These are phyloP conservation scores for Epistrophella euchroma DNA, from an alignment of 2,888 invertebrate species.

Conservation along the genomic window DNA sequence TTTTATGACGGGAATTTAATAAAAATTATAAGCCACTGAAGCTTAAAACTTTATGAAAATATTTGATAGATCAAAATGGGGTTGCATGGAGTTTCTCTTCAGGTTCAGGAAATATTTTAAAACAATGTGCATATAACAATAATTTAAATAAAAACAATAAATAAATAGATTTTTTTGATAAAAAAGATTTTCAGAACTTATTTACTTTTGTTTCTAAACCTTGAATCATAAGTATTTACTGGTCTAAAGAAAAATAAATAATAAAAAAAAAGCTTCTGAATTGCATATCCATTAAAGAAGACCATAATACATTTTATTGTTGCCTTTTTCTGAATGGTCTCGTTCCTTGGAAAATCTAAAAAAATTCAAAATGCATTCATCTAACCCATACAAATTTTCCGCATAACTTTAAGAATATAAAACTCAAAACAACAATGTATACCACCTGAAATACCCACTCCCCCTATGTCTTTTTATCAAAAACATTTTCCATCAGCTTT, in stretches of 20 bases:
- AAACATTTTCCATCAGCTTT: conserved; percentile 15
- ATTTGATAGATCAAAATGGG: background rate
- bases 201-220: background rate
- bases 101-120: too few species aligned
- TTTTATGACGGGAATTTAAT: background rate
- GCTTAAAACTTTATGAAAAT: background rate
- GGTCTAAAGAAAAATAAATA: background rate
- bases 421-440: conserved; percentile 11
- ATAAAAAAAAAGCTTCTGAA: background rate
- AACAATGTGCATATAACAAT: too few species aligned
- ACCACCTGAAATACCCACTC: background rate
- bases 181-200: background rate
- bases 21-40: background rate
- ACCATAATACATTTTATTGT: conserved; percentile 13
- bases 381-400: conserved; percentile 18
- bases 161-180: too few species aligned
- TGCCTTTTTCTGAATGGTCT: conserved; percentile 4
- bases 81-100: too few species aligned
- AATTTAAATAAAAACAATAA: too few species aligned
- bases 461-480: background rate
- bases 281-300: conserved; percentile 5
- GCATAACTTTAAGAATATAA: conserved; percentile 37
- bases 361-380: conserved; percentile 44
- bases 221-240: background rate
- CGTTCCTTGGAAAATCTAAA: conserved; percentile 16